phyloP scores from a whole-genome alignment of 1,140 invertebrate species.

The Leptinotarsa texana region DNA sequence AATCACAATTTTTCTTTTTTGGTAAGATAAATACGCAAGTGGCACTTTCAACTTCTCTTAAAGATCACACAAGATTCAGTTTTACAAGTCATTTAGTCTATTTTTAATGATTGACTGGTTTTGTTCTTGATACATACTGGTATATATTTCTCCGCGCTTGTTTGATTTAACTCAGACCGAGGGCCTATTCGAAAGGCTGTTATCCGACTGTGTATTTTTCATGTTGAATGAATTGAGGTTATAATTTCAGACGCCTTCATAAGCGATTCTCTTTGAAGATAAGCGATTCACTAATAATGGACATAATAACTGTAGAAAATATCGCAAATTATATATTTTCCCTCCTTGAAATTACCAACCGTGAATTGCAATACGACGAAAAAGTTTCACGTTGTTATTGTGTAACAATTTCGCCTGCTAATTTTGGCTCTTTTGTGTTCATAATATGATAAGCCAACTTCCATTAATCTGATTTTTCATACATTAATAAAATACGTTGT shows the following conservation, averaged over 20 bases:
- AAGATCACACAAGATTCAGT: too few species aligned
- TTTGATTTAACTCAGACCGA: too few species aligned
- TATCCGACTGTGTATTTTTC: not conserved
- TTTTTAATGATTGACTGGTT: too few species aligned
- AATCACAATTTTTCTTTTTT: too few species aligned
- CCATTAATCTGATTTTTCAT: too few species aligned
- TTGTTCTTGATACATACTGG: too few species aligned
- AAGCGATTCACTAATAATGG: constrained; percentile 5
- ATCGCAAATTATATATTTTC: constrained; percentile 9
- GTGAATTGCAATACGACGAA: not conserved
- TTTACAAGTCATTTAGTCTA: too few species aligned
- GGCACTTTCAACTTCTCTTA: too few species aligned
- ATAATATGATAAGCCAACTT: too few species aligned
- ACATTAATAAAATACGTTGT: too few species aligned
- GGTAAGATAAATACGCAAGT: too few species aligned
- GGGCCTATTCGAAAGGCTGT: not conserved
- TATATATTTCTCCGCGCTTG: too few species aligned
- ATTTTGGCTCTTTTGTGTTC: not conserved
- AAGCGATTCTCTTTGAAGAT: constrained; percentile 3
- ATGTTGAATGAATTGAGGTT: not conserved
- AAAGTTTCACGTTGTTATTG: constrained; percentile 6
- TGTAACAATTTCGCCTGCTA: not conserved
- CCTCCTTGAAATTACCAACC: not conserved
- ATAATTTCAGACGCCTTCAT: constrained; percentile 5
- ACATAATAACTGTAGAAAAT: constrained; percentile 1